Conservation (phyloP, 1,140 invertebrate species). For the Drosophila lowei region DNA sequence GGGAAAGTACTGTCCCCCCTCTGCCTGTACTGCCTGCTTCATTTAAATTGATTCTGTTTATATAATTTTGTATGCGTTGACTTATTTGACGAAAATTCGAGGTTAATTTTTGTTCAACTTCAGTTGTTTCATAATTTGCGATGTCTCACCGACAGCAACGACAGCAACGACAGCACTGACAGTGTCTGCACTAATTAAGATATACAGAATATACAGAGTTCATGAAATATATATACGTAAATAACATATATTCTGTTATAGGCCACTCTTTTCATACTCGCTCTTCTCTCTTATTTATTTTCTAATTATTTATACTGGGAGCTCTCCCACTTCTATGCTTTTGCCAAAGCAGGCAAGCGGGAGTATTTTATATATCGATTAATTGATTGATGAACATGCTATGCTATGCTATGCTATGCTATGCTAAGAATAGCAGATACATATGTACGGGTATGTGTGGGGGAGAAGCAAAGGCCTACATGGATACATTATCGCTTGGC, state of each 20-base stretch:
- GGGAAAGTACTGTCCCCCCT: neutral
- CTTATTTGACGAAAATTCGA: conserved; percentile 14
- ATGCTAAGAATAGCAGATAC: conserved; percentile 68
- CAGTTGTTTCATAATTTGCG: neutral
- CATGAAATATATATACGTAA: no score
- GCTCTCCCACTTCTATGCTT: conserved; percentile 17
- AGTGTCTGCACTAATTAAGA: no score
- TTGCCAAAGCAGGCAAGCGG: conserved; percentile 9
- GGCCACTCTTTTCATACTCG: neutral
- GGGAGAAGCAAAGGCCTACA: no score
- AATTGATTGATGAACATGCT: conserved; percentile 70
- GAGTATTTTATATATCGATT: conserved; percentile 55
- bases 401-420: conserved; percentile 34
- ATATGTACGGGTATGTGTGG: conserved; percentile 28
- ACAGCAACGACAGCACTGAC: neutral
- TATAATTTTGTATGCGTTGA: conserved; percentile 6
- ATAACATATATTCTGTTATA: no score
- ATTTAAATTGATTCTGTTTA: conserved; percentile 22
- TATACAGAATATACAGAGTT: no score
- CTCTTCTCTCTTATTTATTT: conserved; percentile 10
- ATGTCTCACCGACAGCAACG: neutral
- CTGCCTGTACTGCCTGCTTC: no score
- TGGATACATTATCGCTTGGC: no score
- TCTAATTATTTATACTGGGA: conserved; percentile 31
- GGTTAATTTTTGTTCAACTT: conserved; percentile 17